Evolutionary conservation across 2,113 vertebrate genomes (phyloP).

Genomic region (Candoia aspera): DNA sequence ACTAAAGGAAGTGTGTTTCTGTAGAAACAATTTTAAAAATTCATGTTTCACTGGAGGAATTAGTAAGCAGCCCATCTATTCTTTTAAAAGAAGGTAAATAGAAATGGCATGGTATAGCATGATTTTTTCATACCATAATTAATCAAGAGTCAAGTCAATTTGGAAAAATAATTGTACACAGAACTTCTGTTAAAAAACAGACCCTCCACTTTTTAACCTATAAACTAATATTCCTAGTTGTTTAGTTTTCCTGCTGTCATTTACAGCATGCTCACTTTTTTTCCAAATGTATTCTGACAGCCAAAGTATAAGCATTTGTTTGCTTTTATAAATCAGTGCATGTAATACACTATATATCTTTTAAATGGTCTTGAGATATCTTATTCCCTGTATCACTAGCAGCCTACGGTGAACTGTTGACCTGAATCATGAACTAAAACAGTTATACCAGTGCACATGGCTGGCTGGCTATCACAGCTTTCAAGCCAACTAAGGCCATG

Average conservation of each 20-base stretch:
- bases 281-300: background rate
- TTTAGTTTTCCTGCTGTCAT: background rate
- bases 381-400: too few relatives aligned
- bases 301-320: background rate
- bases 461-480: too few relatives aligned
- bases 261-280: background rate
- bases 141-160: background rate
- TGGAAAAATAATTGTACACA: background rate
- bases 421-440: too few relatives aligned
- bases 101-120: background rate
- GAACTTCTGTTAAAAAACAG: background rate
- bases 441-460: too few relatives aligned
- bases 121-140: background rate
- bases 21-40: too few relatives aligned
- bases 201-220: background rate
- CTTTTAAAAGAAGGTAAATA: background rate
- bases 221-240: background rate
- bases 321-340: background rate
- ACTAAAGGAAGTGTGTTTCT: too few relatives aligned
- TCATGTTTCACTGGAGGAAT: background rate
- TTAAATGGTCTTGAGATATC: too few relatives aligned
- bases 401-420: too few relatives aligned
- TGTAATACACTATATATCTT: background rate
- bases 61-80: background rate
- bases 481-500: too few relatives aligned